Evolutionary conservation across 2,888 invertebrate genomes (phyloP).

Genomic region (Drosophila mimica): DNA sequence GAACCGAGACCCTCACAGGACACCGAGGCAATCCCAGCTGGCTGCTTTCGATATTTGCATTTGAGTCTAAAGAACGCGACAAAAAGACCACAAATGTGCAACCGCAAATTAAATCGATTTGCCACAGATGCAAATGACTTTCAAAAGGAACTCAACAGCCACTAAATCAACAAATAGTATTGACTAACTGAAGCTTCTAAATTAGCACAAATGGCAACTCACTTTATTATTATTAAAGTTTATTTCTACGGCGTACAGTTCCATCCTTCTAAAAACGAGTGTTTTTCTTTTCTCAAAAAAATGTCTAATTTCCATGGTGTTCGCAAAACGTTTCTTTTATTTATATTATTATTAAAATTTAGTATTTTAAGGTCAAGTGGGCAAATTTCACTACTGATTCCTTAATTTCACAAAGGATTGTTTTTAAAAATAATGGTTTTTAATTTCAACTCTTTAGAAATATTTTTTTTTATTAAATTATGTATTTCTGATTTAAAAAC

Average conservation of each 20-base stretch:
- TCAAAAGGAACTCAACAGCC: not conserved
- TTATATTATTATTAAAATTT: not conserved
- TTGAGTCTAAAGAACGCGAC: not conserved
- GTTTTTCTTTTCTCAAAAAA: not conserved
- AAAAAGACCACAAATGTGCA: constrained; percentile 8
- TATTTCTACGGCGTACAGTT: not conserved
- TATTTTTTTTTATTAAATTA: not conserved
- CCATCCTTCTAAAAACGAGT: not conserved
- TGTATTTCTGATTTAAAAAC: not conserved
- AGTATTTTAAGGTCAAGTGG: not conserved
- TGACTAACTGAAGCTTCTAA: not conserved
- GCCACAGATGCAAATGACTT: constrained; percentile 13
- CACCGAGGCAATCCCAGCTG: constrained; percentile 12
- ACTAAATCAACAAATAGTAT: not conserved
- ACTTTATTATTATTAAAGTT: not conserved
- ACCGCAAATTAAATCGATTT: constrained; percentile 32
- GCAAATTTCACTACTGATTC: too few relatives aligned
- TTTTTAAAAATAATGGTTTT: not conserved
- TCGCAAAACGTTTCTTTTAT: too few relatives aligned
- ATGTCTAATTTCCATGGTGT: too few relatives aligned
- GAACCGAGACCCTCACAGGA: constrained; percentile 7
- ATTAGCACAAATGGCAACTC: not conserved
- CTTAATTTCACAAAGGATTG: not conserved
- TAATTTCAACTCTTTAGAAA: not conserved
- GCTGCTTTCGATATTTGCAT: constrained; percentile 20